A percentile compares a stretch with the other conserved stretches of the same genome.
phyloP scores from a whole-genome alignment of 2,888 invertebrate genomes.

The Theodoxus fluviatilis region DNA sequence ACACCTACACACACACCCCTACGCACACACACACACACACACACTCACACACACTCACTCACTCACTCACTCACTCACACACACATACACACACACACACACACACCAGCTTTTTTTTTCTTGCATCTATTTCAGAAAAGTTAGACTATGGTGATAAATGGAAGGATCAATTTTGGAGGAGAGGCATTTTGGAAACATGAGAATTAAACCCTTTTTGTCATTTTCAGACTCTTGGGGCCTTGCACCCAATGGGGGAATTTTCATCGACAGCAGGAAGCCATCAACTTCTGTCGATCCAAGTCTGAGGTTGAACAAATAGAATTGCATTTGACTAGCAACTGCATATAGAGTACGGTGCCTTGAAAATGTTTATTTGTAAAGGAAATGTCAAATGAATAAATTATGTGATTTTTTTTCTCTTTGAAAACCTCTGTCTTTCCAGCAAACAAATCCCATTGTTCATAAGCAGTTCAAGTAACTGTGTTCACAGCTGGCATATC shows the following conservation, averaged over 20 bases:
- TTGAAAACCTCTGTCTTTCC: no score
- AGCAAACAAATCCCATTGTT: no score
- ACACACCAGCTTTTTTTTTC: not conserved
- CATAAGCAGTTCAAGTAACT: no score
- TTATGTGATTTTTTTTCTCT: no score
- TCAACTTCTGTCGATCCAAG: slow-evolving; percentile 39
- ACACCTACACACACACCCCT: no score
- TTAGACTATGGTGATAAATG: not conserved
- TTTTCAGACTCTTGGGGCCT: slow-evolving; percentile 49
- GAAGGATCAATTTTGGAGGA: not conserved
- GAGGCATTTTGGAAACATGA: not conserved
- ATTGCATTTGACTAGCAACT: no score
- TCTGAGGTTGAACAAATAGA: slow-evolving; percentile 41
- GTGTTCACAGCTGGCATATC: no score
- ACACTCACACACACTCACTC: not conserved
- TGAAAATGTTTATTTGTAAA: no score
- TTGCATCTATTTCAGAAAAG: not conserved
- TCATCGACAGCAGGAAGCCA: slow-evolving; percentile 54
- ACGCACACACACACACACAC: not conserved
- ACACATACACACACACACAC: not conserved
- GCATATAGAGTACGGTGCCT: no score
- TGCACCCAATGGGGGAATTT: slow-evolving; percentile 47
- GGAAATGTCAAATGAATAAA: no score
- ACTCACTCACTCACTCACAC: slow-evolving; percentile 1
- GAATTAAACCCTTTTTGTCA: not conserved